Conservation (phyloP, 1,140 invertebrate genomes). For the Meloidogyne exigua region DNA sequence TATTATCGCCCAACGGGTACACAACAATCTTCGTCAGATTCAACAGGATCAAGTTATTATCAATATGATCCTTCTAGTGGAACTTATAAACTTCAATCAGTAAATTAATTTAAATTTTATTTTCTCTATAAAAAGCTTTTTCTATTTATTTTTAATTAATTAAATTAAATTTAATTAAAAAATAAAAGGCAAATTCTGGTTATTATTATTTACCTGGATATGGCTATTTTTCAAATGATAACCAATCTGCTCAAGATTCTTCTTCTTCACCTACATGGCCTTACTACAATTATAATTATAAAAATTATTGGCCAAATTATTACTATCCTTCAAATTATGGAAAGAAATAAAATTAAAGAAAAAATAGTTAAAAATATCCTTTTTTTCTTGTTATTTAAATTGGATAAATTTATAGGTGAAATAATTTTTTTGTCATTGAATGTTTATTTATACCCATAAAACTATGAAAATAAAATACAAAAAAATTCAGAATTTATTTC, state of each 20-base stretch:
- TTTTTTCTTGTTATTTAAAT: neutral
- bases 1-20: too few relatives aligned
- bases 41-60: too few relatives aligned
- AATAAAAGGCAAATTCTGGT: neutral
- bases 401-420: too few relatives aligned
- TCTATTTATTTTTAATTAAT: neutral
- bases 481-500: too few relatives aligned
- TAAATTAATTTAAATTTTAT: neutral
- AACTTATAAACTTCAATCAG: too few relatives aligned
- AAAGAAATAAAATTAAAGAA: neutral
- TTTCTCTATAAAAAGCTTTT: too few relatives aligned
- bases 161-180: neutral
- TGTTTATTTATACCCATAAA: too few relatives aligned
- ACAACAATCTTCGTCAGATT: too few relatives aligned
- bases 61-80: too few relatives aligned
- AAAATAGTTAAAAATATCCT: neutral
- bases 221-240: neutral
- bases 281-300: neutral
- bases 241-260: neutral
- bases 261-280: neutral
- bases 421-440: too few relatives aligned
- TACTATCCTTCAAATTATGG: neutral
- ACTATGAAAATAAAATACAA: too few relatives aligned
- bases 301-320: slow-evolving; percentile 2
- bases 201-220: slow-evolving; percentile 1